These are phyloP conservation scores for Trogon melanurus DNA, from an alignment of 2,113 vertebrate species.

Conservation along the genomic window DNA sequence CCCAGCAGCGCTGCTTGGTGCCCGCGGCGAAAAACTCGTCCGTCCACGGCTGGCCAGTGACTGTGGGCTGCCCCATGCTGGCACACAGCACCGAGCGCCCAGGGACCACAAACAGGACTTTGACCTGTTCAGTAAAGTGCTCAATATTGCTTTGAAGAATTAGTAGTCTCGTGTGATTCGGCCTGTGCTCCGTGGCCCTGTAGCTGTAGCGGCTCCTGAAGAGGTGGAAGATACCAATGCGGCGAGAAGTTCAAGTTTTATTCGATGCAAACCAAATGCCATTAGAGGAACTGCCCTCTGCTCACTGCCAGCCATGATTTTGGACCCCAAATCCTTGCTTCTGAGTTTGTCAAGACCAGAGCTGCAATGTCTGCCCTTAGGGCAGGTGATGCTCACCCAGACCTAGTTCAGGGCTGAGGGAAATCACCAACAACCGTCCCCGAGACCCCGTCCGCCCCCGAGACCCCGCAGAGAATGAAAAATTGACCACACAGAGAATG, in stretches of 20 bases:
- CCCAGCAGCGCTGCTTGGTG: background rate
- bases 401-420: background rate
- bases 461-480: too few relatives aligned
- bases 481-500: background rate
- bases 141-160: fast-evolving
- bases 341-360: background rate
- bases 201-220: background rate
- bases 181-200: background rate
- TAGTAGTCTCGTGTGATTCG: background rate
- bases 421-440: background rate
- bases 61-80: background rate
- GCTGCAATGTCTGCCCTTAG: background rate
- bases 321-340: fast-evolving
- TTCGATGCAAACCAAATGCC: background rate
- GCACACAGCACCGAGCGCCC: fast-evolving
- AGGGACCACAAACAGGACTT: fast-evolving
- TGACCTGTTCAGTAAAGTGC: background rate
- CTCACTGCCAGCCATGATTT: background rate
- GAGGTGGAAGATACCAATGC: background rate
- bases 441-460: too few relatives aligned
- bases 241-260: background rate
- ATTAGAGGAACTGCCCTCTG: background rate
- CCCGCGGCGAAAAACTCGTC: fast-evolving
- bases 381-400: background rate
- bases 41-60: fast-evolving